phyloP scores from a whole-genome alignment of 2,888 invertebrate species.

The Salpingus planirostris region DNA sequence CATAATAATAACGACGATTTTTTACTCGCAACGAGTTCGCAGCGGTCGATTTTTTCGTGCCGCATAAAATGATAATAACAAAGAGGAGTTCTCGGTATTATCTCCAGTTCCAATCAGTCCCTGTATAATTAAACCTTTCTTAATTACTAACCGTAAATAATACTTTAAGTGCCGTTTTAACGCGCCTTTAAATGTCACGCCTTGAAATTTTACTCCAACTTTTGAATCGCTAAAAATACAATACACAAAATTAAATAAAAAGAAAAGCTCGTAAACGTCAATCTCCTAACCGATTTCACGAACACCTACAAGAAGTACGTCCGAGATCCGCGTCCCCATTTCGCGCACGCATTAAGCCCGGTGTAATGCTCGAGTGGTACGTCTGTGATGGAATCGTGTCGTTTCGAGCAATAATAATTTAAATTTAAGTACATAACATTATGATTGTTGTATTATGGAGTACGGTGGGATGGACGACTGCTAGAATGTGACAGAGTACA shows the following conservation, averaged over 20 bases:
- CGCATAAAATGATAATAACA: no score
- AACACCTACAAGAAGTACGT: conserved; percentile 21
- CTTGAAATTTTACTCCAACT: conserved; percentile 35
- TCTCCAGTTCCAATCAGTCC: conserved; percentile 37
- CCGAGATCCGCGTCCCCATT: conserved; percentile 1
- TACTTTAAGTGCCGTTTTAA: conserved; percentile 43
- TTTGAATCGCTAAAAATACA: conserved; percentile 35
- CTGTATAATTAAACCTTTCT: conserved; percentile 40
- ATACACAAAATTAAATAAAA: conserved; percentile 35
- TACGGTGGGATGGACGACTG: conserved; percentile 16
- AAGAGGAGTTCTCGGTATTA: conserved; percentile 40
- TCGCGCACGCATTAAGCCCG: no score
- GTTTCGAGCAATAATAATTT: conserved; percentile 34
- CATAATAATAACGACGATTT: no score
- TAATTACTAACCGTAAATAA: conserved; percentile 44
- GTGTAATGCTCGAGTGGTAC: no score
- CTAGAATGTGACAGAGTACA: conserved; percentile 19
- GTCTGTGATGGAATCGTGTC: conserved; percentile 16
- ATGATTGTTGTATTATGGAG: conserved; percentile 33
- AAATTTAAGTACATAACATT: conserved; percentile 36
- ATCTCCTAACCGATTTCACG: conserved; percentile 23
- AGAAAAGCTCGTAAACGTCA: conserved; percentile 36
- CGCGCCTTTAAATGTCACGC: conserved; percentile 43
- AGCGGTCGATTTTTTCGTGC: no score
- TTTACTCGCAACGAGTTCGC: no score